Conservation (phyloP, 2,888 invertebrate genomes). For the Caenorhabditis sp. region DNA sequence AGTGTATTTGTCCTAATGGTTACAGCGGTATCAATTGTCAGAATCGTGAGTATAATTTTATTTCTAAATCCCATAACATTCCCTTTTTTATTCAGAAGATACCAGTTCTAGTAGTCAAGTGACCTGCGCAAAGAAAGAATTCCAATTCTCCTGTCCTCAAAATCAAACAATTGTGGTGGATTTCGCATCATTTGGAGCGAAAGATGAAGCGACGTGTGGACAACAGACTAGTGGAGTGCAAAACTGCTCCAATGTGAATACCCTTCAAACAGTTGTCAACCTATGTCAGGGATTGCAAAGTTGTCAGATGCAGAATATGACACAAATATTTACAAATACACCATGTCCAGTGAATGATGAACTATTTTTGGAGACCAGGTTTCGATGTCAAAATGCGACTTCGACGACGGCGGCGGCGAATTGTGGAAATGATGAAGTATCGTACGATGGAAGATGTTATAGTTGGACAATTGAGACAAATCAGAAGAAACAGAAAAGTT, state of each 20-base stretch:
- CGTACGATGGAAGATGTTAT: conserved; percentile 44
- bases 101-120: not conserved
- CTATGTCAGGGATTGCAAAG: conserved; percentile 45
- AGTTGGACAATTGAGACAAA: conserved; percentile 36
- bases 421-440: conserved; percentile 25
- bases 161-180: conserved; percentile 54
- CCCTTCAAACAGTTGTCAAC: conserved; percentile 47
- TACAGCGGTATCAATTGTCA: conserved; percentile 53
- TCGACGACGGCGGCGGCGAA: too few species aligned
- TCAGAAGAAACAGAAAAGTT: conserved; percentile 24
- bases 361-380: conserved; percentile 42
- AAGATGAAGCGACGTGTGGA: conserved; percentile 33
- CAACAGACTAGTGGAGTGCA: conserved; percentile 13
- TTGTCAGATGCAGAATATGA: conserved; percentile 42
- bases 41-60: conserved; percentile 1
- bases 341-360: conserved; percentile 42
- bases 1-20: conserved; percentile 50
- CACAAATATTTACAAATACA: conserved; percentile 37
- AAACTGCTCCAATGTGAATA: conserved; percentile 46
- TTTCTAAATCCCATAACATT: too few species aligned
- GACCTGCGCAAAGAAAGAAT: conserved; percentile 28
- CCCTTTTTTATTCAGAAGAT: too few species aligned
- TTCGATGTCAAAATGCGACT: conserved; percentile 38
- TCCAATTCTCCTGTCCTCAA: conserved; percentile 49
- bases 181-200: conserved; percentile 55